phyloP scores from a whole-genome alignment of 2,113 vertebrate species.

The Oryzias celebensis region DNA sequence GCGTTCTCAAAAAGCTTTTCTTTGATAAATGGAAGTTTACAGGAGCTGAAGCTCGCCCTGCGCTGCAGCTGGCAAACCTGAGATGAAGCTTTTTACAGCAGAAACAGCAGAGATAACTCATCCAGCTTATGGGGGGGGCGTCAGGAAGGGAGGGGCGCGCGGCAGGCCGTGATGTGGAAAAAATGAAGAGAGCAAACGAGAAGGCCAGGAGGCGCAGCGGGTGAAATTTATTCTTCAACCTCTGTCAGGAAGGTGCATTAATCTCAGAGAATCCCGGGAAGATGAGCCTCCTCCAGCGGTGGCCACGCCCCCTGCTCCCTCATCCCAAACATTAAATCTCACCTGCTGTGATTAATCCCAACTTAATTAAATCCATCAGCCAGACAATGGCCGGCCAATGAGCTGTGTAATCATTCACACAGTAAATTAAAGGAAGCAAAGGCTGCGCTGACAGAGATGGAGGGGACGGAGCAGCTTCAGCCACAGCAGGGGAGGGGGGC shows the following conservation, averaged over 20 bases:
- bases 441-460: conserved; percentile 95
- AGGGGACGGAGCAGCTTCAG: conserved; percentile 78
- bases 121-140: not conserved
- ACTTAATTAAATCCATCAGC: conserved; percentile 99
- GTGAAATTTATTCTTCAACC: conserved; percentile 77
- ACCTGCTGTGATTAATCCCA: conserved; percentile 97
- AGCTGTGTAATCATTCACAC: conserved; percentile 98
- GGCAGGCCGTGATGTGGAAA: conserved; percentile 52
- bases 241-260: conserved; percentile 85
- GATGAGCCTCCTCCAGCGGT: conserved; percentile 54
- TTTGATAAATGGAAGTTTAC: conserved; percentile 8
- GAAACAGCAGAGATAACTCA: conserved; percentile 35
- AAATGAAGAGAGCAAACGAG: conserved; percentile 61
- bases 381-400: conserved; percentile 99
- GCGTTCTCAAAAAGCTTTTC: conserved; percentile 5
- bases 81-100: conserved; percentile 6
- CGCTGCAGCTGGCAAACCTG: not conserved
- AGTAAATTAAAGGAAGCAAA: conserved; percentile 93
- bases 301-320: conserved; percentile 67
- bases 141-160: conserved; percentile 17
- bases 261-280: conserved; percentile 80
- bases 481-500: not conserved
- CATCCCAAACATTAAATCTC: conserved; percentile 94
- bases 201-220: conserved; percentile 66
- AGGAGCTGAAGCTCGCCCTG: not conserved